Evolutionary conservation across 2,888 invertebrate species (phyloP).

Genomic region (Helobdella robusta): DNA sequence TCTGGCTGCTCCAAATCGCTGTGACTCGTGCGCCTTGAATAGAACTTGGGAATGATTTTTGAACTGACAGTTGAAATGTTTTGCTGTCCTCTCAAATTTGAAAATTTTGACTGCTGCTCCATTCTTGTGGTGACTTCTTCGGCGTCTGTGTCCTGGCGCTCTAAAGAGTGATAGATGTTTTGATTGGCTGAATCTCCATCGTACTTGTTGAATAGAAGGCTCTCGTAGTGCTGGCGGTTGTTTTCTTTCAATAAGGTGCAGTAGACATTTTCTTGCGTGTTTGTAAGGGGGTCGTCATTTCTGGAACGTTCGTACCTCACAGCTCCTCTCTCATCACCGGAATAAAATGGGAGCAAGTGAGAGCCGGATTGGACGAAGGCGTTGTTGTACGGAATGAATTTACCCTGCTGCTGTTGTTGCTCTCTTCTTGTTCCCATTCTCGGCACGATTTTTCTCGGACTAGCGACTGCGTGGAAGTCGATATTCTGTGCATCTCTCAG

Average conservation of each 20-base stretch:
- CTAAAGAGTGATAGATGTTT: constrained; percentile 10
- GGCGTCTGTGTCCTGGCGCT: neutral
- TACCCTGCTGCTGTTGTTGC: constrained; percentile 9
- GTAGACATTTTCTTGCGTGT: constrained; percentile 16
- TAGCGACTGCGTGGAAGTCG: constrained; percentile 1
- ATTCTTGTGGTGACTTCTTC: no score
- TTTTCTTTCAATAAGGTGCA: constrained; percentile 6
- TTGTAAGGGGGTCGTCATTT: neutral
- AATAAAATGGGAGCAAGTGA: neutral
- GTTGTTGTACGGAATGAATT: neutral
- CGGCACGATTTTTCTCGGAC: constrained; percentile 41
- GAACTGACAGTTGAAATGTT: neutral
- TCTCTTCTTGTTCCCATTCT: constrained; percentile 47
- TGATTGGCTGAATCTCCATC: neutral
- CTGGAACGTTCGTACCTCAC: neutral
- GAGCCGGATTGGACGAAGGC: neutral
- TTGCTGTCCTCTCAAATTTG: no score
- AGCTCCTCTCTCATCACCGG: neutral
- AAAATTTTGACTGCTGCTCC: no score
- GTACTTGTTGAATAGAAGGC: constrained; percentile 11
- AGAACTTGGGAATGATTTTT: neutral
- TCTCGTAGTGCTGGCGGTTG: constrained; percentile 9
- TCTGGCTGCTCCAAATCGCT: constrained; percentile 20
- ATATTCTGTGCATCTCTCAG: neutral
- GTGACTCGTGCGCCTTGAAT: constrained; percentile 6